These are phyloP conservation scores for Drosophila neoperkinsi DNA, from an alignment of 2,888 invertebrate genomes.

Conservation along the genomic window DNA sequence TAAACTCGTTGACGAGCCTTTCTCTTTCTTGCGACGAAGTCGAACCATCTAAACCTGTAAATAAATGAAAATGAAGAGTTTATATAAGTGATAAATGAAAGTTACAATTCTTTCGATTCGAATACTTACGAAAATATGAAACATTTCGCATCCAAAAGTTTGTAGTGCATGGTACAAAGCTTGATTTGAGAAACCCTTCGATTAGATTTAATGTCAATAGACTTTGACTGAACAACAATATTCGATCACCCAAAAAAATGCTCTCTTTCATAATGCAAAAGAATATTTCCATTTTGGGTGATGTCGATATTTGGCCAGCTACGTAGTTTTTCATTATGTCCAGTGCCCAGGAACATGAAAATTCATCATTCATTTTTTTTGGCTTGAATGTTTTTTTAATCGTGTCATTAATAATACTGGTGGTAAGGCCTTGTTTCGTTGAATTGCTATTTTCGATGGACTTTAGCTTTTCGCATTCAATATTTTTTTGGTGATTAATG, in stretches of 20 bases:
- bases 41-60: slow-evolving; percentile 95
- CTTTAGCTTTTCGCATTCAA: slow-evolving; percentile 31
- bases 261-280: slow-evolving; percentile 96
- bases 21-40: slow-evolving; percentile 97
- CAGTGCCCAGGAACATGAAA: slow-evolving; percentile 95
- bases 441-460: slow-evolving; percentile 34
- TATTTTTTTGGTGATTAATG: slow-evolving; percentile 41
- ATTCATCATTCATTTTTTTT: slow-evolving; percentile 88
- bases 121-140: slow-evolving; percentile 94
- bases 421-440: slow-evolving; percentile 38
- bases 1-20: slow-evolving; percentile 98
- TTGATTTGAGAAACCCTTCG: slow-evolving; percentile 95
- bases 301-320: slow-evolving; percentile 95
- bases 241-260: slow-evolving; percentile 93
- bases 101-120: not conserved
- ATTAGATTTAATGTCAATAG: slow-evolving; percentile 97
- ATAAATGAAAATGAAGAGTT: not conserved
- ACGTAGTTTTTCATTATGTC: slow-evolving; percentile 94
- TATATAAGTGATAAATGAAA: not conserved
- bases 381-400: slow-evolving; percentile 87
- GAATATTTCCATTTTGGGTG: slow-evolving; percentile 97
- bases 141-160: slow-evolving; percentile 94
- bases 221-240: slow-evolving; percentile 98
- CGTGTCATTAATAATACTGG: slow-evolving; percentile 52
- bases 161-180: slow-evolving; percentile 89